Evolutionary conservation across 2,113 vertebrate species (phyloP).

Genomic region (Anarhynchus alexandrinus): DNA sequence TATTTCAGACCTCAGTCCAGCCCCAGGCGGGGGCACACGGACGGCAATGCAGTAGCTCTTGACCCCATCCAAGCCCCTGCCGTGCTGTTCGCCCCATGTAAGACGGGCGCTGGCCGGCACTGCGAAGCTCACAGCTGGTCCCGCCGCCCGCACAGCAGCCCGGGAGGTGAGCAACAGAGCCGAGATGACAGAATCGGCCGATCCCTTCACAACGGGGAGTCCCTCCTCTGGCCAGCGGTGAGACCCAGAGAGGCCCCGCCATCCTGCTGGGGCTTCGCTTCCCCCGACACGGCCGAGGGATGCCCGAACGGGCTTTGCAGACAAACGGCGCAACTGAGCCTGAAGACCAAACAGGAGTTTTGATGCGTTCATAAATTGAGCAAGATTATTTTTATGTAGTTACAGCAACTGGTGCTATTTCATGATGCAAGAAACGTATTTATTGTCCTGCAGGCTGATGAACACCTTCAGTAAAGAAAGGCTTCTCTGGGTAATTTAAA

Average conservation of each 20-base stretch:
- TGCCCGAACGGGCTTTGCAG: neutral
- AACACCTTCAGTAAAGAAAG: neutral
- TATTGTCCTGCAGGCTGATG: neutral
- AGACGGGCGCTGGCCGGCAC: neutral
- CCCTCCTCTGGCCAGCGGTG: neutral
- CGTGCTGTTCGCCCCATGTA: neutral
- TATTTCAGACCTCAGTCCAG: neutral
- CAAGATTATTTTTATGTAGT: neutral
- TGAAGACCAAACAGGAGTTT: neutral
- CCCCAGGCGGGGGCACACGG: neutral
- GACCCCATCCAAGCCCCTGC: accelerated
- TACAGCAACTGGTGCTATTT: neutral
- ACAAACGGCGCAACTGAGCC: neutral
- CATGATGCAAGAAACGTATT: neutral
- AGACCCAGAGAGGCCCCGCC: neutral
- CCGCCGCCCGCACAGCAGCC: accelerated
- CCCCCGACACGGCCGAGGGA: neutral
- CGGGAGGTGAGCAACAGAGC: neutral
- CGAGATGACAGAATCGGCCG: neutral
- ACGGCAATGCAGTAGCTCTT: neutral
- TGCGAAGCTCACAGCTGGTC: neutral
- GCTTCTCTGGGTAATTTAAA: neutral
- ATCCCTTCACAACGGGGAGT: neutral
- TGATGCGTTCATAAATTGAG: neutral
- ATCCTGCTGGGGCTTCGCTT: neutral